These are phyloP conservation scores for Mechanitis mazaeus DNA, from an alignment of 2,888 invertebrate genomes.

Conservation along the genomic window DNA sequence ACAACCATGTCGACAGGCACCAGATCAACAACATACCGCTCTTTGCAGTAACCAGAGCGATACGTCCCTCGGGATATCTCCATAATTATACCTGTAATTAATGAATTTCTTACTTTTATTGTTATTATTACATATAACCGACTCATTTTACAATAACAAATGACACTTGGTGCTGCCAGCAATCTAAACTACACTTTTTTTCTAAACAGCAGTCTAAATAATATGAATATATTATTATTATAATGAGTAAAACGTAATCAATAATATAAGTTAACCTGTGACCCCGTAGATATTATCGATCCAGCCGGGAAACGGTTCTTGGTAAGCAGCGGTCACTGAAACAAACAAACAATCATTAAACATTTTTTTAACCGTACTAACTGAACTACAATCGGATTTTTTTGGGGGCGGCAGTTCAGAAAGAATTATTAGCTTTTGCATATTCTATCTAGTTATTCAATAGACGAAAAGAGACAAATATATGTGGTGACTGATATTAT, in stretches of 20 bases:
- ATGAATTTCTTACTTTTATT: neutral
- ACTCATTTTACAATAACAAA: too few species aligned
- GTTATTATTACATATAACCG: too few species aligned
- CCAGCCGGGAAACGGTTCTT: slow-evolving; percentile 93
- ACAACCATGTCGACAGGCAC: slow-evolving; percentile 95
- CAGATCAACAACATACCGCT: slow-evolving; percentile 86
- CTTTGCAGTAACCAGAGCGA: slow-evolving; percentile 86
- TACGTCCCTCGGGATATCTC: slow-evolving; percentile 90
- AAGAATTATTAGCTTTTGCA: too few species aligned
- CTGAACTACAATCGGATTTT: too few species aligned
- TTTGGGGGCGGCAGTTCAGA: too few species aligned
- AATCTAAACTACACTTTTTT: too few species aligned
- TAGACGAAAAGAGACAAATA: too few species aligned
- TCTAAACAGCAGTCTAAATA: too few species aligned
- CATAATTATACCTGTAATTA: slow-evolving; percentile 81
- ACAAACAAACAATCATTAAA: slow-evolving; percentile 5
- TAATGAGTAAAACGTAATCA: neutral
- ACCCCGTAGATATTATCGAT: slow-evolving; percentile 94
- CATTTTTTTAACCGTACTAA: neutral
- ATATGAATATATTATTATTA: too few species aligned
- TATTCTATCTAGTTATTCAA: too few species aligned
- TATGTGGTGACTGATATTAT: too few species aligned
- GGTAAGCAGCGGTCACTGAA: slow-evolving; percentile 81
- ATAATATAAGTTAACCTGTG: slow-evolving; percentile 73
- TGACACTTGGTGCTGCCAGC: too few species aligned